Evolutionary conservation across 2,888 invertebrate species (phyloP).

Genomic region (Tipula unca): DNA sequence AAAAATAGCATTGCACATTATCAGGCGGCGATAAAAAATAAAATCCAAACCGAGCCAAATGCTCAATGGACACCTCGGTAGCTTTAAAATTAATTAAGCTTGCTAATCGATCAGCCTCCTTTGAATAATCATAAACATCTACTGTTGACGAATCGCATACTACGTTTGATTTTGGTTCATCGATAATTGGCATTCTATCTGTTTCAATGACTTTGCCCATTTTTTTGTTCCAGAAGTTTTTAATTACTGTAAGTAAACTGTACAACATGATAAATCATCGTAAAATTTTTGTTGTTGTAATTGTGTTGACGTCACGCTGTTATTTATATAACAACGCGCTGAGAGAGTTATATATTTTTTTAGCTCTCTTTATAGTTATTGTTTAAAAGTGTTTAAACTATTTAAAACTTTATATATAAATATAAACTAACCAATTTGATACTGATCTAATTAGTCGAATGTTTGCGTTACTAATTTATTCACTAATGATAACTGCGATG

Average conservation of each 20-base stretch:
- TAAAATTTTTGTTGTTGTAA: not conserved
- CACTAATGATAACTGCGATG: not conserved
- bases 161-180: not conserved
- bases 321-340: not conserved
- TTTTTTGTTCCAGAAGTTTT: not conserved
- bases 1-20: constrained; percentile 73
- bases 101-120: not conserved
- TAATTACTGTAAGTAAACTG: not conserved
- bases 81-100: not conserved
- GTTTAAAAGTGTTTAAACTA: not conserved
- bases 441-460: not conserved
- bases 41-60: constrained; percentile 73
- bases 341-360: not conserved
- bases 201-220: not conserved
- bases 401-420: not conserved
- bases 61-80: constrained; percentile 37
- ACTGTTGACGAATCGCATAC: not conserved
- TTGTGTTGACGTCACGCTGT: not conserved
- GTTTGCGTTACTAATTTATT: not conserved
- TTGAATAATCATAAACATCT: not conserved
- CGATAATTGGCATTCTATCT: not conserved
- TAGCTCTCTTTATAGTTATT: not conserved
- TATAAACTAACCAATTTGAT: not conserved
- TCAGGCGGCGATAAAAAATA: constrained; percentile 68
- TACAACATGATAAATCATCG: not conserved